Percentiles rank a stretch among this genome's conserved stretches.
These are phyloP conservation scores for Pachliopta kotzebuea DNA, from an alignment of 2,888 invertebrate genomes.

Conservation along the genomic window DNA sequence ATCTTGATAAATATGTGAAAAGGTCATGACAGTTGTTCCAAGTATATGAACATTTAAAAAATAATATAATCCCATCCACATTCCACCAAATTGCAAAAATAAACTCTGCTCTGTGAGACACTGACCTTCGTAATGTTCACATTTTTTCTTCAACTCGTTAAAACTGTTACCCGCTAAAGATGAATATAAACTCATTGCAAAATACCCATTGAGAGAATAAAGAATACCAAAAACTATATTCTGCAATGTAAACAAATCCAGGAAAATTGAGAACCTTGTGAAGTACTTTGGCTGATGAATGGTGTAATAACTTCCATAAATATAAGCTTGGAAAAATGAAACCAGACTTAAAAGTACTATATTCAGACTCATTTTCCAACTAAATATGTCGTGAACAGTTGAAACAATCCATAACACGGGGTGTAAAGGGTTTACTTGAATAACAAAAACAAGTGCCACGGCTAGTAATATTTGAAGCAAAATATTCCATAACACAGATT, in stretches of 20 bases:
- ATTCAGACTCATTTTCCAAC: constrained; percentile 83
- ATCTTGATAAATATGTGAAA: constrained; percentile 85
- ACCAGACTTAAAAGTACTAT: constrained; percentile 82
- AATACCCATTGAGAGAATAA: constrained; percentile 83
- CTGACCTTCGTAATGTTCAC: constrained; percentile 66
- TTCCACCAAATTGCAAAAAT: constrained; percentile 84
- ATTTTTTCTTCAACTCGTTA: constrained; percentile 71
- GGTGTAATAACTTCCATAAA: constrained; percentile 86
- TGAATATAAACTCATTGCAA: constrained; percentile 85
- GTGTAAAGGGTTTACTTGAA: constrained; percentile 83
- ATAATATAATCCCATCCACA: constrained; percentile 83
- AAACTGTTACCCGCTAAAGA: constrained; percentile 82
- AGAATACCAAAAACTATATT: constrained; percentile 78
- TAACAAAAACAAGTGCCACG: constrained; percentile 71
- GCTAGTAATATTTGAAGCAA: constrained; percentile 77
- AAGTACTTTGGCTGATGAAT: constrained; percentile 81
- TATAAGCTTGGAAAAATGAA: constrained; percentile 85
- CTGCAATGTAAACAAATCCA: constrained; percentile 82
- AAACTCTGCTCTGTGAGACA: constrained; percentile 85
- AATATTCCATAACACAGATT: constrained; percentile 82
- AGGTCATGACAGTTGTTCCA: constrained; percentile 79
- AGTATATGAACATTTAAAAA: constrained; percentile 80
- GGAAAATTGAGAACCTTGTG: constrained; percentile 84
- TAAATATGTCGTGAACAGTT: constrained; percentile 80
- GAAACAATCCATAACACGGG: constrained; percentile 83